Conservation (phyloP, 2,113 vertebrate species). For the Lontra canadensis region DNA sequence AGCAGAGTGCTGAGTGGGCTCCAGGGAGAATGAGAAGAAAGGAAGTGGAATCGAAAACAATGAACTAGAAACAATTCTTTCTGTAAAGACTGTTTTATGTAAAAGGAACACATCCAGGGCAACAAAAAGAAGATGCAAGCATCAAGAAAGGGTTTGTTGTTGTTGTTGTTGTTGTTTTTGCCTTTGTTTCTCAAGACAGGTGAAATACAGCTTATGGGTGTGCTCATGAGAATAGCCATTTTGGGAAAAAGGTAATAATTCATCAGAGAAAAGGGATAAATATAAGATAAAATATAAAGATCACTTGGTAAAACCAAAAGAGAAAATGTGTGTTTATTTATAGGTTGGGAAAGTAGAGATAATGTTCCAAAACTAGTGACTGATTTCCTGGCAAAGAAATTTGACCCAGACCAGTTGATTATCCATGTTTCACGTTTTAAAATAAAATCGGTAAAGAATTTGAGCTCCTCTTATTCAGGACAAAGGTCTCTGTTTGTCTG, state of each 20-base stretch:
- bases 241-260: background rate
- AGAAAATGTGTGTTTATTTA: background rate
- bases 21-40: background rate
- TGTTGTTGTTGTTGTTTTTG: background rate
- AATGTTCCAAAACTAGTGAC: constrained; percentile 86
- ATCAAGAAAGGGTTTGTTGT: background rate
- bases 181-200: background rate
- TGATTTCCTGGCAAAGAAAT: constrained; percentile 89
- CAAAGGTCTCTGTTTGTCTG: constrained; percentile 80
- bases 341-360: constrained; percentile 76
- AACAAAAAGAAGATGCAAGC: background rate
- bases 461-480: constrained; percentile 86
- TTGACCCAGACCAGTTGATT: constrained; percentile 89
- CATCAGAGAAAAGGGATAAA: background rate
- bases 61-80: background rate
- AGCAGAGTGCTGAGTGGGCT: no score
- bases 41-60: background rate
- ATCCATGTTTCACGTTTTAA: constrained; percentile 85
- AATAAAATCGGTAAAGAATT: constrained; percentile 87
- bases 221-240: background rate
- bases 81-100: background rate
- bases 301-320: background rate
- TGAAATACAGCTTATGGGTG: background rate
- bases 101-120: background rate
- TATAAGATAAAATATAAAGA: background rate